Evolutionary conservation across 2,888 invertebrate species (phyloP).

Genomic region (Parasteatoda lunata): DNA sequence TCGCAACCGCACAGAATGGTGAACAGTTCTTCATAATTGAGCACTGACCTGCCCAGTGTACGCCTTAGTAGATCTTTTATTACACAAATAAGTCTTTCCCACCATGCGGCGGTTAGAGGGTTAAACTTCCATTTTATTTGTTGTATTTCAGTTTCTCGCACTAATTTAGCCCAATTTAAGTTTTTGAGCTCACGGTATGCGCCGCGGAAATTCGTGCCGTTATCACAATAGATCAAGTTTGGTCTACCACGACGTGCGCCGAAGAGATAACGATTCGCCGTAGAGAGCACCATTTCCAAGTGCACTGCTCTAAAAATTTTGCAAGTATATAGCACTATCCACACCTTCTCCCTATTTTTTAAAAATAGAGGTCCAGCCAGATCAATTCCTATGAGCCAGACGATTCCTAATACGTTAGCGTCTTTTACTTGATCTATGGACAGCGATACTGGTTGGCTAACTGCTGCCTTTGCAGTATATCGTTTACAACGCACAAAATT

Average conservation of each 20-base stretch:
- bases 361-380: not conserved
- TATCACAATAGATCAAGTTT: not conserved
- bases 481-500: not conserved
- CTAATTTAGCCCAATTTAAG: not conserved
- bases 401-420: not conserved
- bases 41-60: not conserved
- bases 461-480: not conserved
- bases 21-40: not conserved
- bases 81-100: not conserved
- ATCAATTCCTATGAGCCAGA: not conserved
- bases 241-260: not conserved
- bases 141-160: not conserved
- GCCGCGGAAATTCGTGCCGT: not conserved
- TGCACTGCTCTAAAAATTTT: not conserved
- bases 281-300: conserved; percentile 1
- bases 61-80: not conserved
- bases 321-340: conserved; percentile 7
- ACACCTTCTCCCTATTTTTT: not conserved
- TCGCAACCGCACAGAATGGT: not conserved
- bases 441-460: not conserved
- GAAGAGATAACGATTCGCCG: not conserved
- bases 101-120: not conserved
- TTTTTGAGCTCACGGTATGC: not conserved
- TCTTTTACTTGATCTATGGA: not conserved
- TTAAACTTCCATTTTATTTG: not conserved